Percentiles rank a stretch among this genome's conserved stretches.
phyloP scores from a whole-genome alignment of 2,113 vertebrate species.

The Lucifuga dentata region DNA sequence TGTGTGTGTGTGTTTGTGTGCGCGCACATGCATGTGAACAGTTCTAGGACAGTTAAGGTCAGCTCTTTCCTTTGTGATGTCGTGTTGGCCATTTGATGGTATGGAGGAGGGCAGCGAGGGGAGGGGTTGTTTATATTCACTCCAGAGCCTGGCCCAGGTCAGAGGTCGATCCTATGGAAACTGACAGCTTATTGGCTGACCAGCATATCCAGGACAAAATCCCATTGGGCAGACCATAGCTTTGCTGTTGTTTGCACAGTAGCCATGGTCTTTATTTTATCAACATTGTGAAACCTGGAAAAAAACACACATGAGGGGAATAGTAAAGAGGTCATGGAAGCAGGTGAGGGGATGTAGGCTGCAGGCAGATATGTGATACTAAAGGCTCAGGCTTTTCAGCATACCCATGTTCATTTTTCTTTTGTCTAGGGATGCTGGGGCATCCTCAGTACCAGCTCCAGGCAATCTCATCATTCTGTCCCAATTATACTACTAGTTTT shows the following conservation, averaged over 20 bases:
- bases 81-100: slow-evolving; percentile 46
- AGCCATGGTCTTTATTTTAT: slow-evolving; percentile 12
- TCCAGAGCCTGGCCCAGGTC: slow-evolving; percentile 38
- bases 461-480: neutral
- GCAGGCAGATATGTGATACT: neutral
- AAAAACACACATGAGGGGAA: neutral
- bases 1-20: slow-evolving; percentile 20
- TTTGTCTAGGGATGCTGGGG: slow-evolving; percentile 5
- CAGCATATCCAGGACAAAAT: slow-evolving; percentile 4
- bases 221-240: slow-evolving; percentile 12
- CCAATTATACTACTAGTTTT: neutral
- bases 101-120: slow-evolving; percentile 18
- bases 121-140: slow-evolving; percentile 54
- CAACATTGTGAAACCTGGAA: neutral
- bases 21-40: neutral
- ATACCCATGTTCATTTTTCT: neutral
- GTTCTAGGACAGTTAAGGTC: slow-evolving; percentile 59
- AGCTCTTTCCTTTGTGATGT: slow-evolving; percentile 70
- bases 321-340: neutral
- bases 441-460: neutral
- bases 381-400: neutral
- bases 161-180: slow-evolving; percentile 72
- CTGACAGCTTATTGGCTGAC: slow-evolving; percentile 41
- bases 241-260: slow-evolving; percentile 36
- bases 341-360: neutral